Evolutionary conservation across 1,140 invertebrate species (phyloP).

Genomic region (Drosophila equinoxialis): DNA sequence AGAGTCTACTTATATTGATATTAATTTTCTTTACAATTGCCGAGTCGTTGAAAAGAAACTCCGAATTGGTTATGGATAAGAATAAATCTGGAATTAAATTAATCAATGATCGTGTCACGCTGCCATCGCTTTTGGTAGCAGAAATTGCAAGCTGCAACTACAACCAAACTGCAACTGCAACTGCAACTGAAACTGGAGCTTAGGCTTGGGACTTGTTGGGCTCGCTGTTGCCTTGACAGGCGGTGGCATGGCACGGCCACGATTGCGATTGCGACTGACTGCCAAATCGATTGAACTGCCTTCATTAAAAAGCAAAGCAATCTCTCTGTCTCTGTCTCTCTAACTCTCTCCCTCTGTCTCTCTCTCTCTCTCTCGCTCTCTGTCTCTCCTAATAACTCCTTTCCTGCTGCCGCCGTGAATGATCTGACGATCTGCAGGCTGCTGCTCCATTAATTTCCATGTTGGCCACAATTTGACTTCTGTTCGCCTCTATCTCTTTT

Average conservation of each 20-base stretch:
- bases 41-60: too few relatives aligned
- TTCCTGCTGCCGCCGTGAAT: slow-evolving; percentile 60
- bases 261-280: slow-evolving; percentile 36
- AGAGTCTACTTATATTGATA: too few relatives aligned
- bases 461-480: slow-evolving; percentile 80
- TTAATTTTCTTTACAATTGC: too few relatives aligned
- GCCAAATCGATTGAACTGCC: slow-evolving; percentile 79
- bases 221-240: slow-evolving; percentile 5
- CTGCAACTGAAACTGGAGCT: slow-evolving; percentile 44
- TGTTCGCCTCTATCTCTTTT: slow-evolving; percentile 48
- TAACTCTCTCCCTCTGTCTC: slow-evolving; percentile 19
- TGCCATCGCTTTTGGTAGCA: slow-evolving; percentile 20
- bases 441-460: slow-evolving; percentile 74
- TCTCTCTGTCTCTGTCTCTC: neutral
- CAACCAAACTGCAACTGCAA: slow-evolving; percentile 37
- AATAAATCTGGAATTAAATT: too few relatives aligned
- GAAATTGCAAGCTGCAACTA: slow-evolving; percentile 22
- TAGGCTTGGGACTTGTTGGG: neutral
- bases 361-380: slow-evolving; percentile 33
- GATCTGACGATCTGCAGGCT: slow-evolving; percentile 64
- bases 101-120: neutral
- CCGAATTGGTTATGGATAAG: neutral
- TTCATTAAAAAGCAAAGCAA: slow-evolving; percentile 59
- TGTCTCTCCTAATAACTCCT: slow-evolving; percentile 70
- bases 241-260: slow-evolving; percentile 43